phyloP scores from a whole-genome alignment of 2,113 vertebrate species.

The Myiozetetes cayanensis region DNA sequence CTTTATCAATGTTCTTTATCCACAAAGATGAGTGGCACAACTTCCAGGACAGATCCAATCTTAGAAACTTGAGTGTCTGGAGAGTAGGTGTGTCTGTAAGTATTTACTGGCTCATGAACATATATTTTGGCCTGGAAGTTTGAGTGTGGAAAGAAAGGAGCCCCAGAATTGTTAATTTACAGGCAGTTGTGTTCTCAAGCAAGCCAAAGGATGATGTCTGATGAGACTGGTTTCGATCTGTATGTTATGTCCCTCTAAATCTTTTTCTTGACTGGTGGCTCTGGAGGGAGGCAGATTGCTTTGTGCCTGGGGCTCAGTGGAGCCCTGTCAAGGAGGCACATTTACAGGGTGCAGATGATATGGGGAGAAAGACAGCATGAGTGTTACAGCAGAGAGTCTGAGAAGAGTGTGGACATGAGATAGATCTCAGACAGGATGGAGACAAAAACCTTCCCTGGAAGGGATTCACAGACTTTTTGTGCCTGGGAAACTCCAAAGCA shows the following conservation, averaged over 20 bases:
- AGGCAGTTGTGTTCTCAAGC: background rate
- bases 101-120: background rate
- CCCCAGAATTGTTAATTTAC: background rate
- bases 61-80: background rate
- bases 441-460: background rate
- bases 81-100: background rate
- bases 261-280: background rate
- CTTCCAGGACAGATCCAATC: background rate
- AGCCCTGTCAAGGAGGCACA: background rate
- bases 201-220: background rate
- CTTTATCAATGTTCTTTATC: background rate
- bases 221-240: background rate
- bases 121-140: background rate
- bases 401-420: fast-evolving
- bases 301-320: fast-evolving
- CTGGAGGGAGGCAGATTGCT: background rate
- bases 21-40: background rate
- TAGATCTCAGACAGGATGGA: background rate
- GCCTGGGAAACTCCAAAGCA: background rate
- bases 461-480: background rate
- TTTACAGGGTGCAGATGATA: background rate
- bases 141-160: background rate
- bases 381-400: background rate
- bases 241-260: background rate
- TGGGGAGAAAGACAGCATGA: background rate